Evolutionary conservation across 2,797 vertebrate species (phyloP).

Genomic region (Fistularia tabacaria): DNA sequence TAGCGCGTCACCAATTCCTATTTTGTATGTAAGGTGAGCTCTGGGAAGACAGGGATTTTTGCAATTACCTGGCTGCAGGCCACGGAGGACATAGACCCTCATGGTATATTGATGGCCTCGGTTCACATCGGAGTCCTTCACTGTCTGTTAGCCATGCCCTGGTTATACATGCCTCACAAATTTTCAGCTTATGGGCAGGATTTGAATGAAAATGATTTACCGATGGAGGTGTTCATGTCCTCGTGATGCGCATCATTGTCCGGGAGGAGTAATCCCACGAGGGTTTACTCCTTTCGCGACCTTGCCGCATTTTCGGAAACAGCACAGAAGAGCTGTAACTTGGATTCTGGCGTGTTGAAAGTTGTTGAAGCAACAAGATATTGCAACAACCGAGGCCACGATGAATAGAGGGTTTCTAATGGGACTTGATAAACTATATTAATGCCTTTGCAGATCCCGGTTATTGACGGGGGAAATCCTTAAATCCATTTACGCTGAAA

Average conservation of each 20-base stretch:
- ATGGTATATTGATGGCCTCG: constrained; percentile 43
- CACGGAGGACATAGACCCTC: constrained; percentile 20
- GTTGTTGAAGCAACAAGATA: no score
- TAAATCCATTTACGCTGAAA: no score
- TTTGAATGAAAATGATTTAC: constrained; percentile 64
- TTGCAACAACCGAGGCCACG: no score
- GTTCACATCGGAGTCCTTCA: constrained; percentile 59
- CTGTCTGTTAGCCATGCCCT: constrained; percentile 49
- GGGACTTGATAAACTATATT: no score
- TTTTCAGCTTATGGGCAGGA: constrained; percentile 43
- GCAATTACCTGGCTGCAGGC: constrained; percentile 14
- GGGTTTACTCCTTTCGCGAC: constrained; percentile 18
- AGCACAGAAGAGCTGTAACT: not conserved
- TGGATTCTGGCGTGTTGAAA: no score
- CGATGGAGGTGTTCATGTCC: constrained; percentile 28
- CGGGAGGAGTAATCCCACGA: constrained; percentile 27
- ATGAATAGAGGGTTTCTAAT: no score
- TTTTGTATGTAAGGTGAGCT: no score
- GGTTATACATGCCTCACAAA: constrained; percentile 62
- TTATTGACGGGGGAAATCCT: no score
- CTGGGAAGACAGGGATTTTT: not conserved
- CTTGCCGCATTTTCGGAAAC: constrained; percentile 29
- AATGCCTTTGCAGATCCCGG: no score
- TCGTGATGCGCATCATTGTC: constrained; percentile 16
- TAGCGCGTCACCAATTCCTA: no score